A percentile compares a stretch with the other conserved stretches of the same genome.
Evolutionary conservation across 2,888 invertebrate genomes (phyloP).

Genomic region (Brenthis hecate): DNA sequence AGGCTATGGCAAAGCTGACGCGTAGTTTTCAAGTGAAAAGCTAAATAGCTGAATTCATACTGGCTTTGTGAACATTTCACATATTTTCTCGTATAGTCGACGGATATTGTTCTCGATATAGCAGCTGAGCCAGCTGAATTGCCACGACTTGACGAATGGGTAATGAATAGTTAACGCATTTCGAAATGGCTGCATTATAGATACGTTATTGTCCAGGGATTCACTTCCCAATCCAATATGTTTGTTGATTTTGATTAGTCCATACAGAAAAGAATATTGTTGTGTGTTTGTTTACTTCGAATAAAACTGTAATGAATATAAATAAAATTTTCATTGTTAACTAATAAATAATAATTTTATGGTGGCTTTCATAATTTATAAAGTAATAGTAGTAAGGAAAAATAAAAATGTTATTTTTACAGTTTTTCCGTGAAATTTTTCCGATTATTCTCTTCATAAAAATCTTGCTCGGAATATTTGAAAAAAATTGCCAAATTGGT

Average conservation of each 20-base stretch:
- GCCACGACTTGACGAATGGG: slow-evolving; percentile 38
- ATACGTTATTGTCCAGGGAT: slow-evolving; percentile 31
- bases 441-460: too few species aligned
- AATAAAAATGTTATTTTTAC: too few species aligned
- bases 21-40: slow-evolving; percentile 37
- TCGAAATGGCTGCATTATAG: slow-evolving; percentile 36
- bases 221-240: slow-evolving; percentile 20
- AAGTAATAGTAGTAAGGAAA: too few species aligned
- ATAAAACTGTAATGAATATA: not conserved
- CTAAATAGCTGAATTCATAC: slow-evolving; percentile 39
- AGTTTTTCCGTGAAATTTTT: too few species aligned
- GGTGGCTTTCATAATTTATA: too few species aligned
- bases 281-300: not conserved
- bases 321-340: not conserved
- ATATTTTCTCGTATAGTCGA: slow-evolving; percentile 36
- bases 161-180: slow-evolving; percentile 39
- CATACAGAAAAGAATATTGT: slow-evolving; percentile 3
- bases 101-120: slow-evolving; percentile 38
- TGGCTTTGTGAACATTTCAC: slow-evolving; percentile 38
- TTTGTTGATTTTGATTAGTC: slow-evolving; percentile 16
- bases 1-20: slow-evolving; percentile 27
- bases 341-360: not conserved
- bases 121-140: slow-evolving; percentile 38
- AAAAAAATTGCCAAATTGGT: not conserved
- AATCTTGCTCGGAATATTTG: not conserved